Conservation (phyloP, 2,113 vertebrate species). For the Sinosuthora webbiana region DNA sequence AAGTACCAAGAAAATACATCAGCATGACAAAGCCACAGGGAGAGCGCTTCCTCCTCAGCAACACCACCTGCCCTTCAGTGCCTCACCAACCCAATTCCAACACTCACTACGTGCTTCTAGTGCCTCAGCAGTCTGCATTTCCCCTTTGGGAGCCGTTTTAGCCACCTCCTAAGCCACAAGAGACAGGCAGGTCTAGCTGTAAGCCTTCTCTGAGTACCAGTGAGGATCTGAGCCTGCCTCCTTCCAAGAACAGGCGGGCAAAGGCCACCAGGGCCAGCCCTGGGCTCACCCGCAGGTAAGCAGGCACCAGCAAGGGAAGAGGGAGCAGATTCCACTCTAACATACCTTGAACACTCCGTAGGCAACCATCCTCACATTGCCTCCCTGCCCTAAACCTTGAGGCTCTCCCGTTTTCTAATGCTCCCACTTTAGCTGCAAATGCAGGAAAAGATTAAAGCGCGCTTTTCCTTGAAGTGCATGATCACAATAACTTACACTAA, state of each 20-base stretch:
- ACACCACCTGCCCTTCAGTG: not conserved
- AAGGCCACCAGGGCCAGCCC: not conserved
- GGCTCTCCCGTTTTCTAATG: not conserved
- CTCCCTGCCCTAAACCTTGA: not conserved
- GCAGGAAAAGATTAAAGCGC: not conserved
- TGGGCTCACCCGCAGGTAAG: not conserved
- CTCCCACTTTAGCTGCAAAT: not conserved
- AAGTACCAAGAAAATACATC: not conserved
- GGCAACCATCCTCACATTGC: not conserved
- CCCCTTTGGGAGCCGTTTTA: not conserved
- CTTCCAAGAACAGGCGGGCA: not conserved
- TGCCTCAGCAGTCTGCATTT: not conserved
- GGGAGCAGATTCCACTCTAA: not conserved
- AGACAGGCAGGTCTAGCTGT: not conserved
- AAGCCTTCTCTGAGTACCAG: not conserved
- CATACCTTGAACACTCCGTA: not conserved
- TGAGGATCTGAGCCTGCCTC: not conserved
- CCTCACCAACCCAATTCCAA: not conserved
- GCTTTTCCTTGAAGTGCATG: slow-evolving; percentile 16
- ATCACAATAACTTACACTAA: slow-evolving; percentile 58
- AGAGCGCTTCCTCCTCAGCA: not conserved
- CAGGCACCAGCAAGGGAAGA: not conserved
- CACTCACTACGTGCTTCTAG: accelerated
- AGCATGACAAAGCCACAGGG: not conserved
- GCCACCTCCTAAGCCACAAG: not conserved